Conservation (phyloP, 2,797 vertebrate genomes). For the Leptatherina wallacei region DNA sequence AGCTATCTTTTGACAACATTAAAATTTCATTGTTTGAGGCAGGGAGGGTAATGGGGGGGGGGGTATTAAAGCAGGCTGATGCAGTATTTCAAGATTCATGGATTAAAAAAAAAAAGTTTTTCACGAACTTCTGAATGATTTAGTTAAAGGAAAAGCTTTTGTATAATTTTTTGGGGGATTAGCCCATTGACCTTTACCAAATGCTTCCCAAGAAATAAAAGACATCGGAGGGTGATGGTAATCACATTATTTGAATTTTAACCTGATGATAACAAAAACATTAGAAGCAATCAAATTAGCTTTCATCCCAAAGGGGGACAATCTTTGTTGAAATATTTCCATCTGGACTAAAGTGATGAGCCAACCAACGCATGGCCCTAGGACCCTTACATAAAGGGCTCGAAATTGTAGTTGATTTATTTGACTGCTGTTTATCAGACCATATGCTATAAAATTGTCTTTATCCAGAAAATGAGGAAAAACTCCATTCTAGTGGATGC, state of each 20-base stretch:
- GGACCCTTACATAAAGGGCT: background rate
- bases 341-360: background rate
- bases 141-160: background rate
- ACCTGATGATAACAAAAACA: no score
- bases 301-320: no score
- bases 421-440: background rate
- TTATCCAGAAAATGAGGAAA: background rate
- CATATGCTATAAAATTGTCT: background rate
- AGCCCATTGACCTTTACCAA: no score
- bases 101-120: conserved; percentile 1
- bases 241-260: no score
- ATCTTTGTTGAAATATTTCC: background rate
- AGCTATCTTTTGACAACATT: conserved; percentile 28
- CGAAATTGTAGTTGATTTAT: background rate
- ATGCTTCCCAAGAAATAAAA: no score
- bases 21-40: conserved; percentile 16
- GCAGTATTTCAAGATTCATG: conserved; percentile 4
- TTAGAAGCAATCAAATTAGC: no score
- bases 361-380: background rate
- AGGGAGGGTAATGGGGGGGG: background rate
- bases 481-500: no score
- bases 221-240: no score
- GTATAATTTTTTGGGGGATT: background rate
- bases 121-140: background rate
- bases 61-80: background rate